Evolutionary conservation across 2,113 vertebrate genomes (phyloP).

Genomic region (Hippoglossus stenolepis): DNA sequence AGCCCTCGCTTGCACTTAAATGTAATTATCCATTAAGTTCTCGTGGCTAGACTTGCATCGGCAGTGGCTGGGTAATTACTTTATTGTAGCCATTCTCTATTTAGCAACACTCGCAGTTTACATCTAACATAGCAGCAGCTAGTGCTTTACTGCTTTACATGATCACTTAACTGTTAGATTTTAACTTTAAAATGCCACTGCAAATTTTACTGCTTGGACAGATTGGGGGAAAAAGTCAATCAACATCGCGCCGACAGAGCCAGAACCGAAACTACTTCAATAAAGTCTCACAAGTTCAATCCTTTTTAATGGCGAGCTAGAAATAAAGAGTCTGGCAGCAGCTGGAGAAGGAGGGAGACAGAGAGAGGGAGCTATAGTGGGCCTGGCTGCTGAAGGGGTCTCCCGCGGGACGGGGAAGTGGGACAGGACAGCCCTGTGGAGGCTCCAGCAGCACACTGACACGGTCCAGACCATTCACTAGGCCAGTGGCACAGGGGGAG

Average conservation of each 20-base stretch:
- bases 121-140: constrained; percentile 12
- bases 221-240: constrained; percentile 14
- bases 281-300: constrained; percentile 14
- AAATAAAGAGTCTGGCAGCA: constrained; percentile 59
- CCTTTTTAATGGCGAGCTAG: constrained; percentile 22
- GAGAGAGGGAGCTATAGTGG: constrained; percentile 69
- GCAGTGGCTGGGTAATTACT: constrained; percentile 45
- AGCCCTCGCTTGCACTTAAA: constrained; percentile 38
- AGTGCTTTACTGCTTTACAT: constrained; percentile 17
- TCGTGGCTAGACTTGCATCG: constrained; percentile 41
- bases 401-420: constrained; percentile 66
- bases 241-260: constrained; percentile 18
- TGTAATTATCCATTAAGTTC: constrained; percentile 55
- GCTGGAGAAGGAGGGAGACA: constrained; percentile 38
- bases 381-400: constrained; percentile 65
- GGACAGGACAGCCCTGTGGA: constrained; percentile 60
- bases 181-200: constrained; percentile 10
- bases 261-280: constrained; percentile 35
- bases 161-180: constrained; percentile 21
- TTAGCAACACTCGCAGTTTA: constrained; percentile 40
- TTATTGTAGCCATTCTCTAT: constrained; percentile 38
- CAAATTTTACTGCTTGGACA: constrained; percentile 7
- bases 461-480: constrained; percentile 58
- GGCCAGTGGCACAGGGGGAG: constrained; percentile 59
- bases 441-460: constrained; percentile 65